Base-by-base conservation (phyloP, 2,113 vertebrate species). In the Ictalurus punctatus region DNA sequence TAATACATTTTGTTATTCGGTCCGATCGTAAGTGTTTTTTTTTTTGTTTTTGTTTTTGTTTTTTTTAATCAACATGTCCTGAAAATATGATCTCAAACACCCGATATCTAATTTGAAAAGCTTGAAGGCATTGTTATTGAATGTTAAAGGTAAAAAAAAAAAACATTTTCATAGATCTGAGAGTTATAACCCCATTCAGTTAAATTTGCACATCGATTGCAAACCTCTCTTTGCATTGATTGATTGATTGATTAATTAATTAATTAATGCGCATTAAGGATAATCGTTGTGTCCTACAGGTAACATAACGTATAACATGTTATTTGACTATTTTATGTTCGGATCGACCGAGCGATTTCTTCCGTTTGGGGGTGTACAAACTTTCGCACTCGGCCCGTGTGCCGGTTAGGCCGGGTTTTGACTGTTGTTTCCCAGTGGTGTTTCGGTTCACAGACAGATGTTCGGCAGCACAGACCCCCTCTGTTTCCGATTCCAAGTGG, bases 401-500 rank as follows among this genome's bases (percentile, higher is more conserved):
- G 13, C 69, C 30, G 69, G 23, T 25, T 27, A 48, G 76, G 1
- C 54, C 14, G 13, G 44, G 23, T n/a, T n/a, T 52, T 54, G 23
- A 21, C 4, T 48, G 73, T 25, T 23, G 73, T 12, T 76, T 76
- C 40, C n/a, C n/a, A 25, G 73, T 5, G 37, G 10, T 12, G 73
- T 73, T 73, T 73, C 34, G 30, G 34, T 76, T 48, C 40, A 34
- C n/a, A 83, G 21, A 63, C 81, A 63, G 58, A 59, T 40, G 81
- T 25, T 63, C 23, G 34, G 59, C 54, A 63, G 48, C 37, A 82
- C 25, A 76, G 79, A 80, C 48, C 83, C 86, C 37, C 69, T 84
- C 30, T 67, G 63, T 76, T 67, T 85, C 74, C 59, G 85, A 89
- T 86, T 89, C 37, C 87, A 89, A 92, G 87, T 92, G 89, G 91